A percentile compares a stretch with the other conserved stretches of the same genome.
Evolutionary conservation across 2,797 vertebrate genomes (phyloP).

Genomic region (Falco concolor): DNA sequence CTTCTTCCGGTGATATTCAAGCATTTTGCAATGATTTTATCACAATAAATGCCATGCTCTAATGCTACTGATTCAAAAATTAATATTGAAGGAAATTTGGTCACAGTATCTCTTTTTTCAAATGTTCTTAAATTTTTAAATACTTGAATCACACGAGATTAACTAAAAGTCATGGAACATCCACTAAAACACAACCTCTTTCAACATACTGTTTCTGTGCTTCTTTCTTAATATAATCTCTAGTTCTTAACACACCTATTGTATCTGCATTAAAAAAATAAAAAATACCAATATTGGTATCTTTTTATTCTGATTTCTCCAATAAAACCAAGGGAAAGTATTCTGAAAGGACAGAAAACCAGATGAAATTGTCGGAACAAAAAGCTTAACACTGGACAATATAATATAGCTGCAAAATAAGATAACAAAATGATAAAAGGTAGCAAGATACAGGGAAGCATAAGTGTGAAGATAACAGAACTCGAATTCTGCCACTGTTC

Average conservation of each 20-base stretch:
- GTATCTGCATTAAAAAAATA: not conserved
- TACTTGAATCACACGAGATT: not conserved
- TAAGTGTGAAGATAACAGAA: not conserved
- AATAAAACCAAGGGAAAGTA: not conserved
- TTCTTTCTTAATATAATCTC: not conserved
- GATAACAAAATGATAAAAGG: not conserved
- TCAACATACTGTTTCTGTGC: not conserved
- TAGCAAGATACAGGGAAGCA: not conserved
- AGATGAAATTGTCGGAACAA: not conserved
- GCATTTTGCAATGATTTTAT: not conserved
- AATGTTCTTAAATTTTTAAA: not conserved
- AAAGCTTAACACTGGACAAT: not conserved
- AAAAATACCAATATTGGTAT: not conserved
- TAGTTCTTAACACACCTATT: not conserved
- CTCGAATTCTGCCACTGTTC: not conserved
- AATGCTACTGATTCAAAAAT: not conserved
- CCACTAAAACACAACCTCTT: not conserved
- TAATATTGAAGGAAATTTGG: not conserved
- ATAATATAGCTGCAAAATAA: not conserved
- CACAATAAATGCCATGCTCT: not conserved
- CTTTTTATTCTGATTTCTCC: slow-evolving; percentile 3
- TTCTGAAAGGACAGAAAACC: not conserved
- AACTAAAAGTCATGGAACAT: not conserved
- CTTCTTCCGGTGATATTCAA: not conserved
- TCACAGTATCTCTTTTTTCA: not conserved